Evolutionary conservation across 2,888 invertebrate species (phyloP).

Genomic region (Drosophila limbata): DNA sequence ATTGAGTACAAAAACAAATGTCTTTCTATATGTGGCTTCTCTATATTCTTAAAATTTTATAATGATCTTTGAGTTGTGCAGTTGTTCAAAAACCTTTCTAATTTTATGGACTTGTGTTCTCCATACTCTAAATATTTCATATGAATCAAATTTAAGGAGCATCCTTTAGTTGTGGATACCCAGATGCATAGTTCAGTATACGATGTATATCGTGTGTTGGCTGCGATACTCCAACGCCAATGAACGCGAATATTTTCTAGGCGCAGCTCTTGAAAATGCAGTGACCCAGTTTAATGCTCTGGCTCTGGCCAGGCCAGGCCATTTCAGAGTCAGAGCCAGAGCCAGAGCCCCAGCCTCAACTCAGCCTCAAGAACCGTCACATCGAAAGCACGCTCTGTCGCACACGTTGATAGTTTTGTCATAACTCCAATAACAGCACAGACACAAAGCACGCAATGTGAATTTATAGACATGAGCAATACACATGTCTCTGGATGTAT

Average conservation of each 20-base stretch:
- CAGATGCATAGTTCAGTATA: not conserved
- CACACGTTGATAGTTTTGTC: conserved; percentile 74
- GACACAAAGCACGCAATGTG: conserved; percentile 58
- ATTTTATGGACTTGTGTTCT: no score
- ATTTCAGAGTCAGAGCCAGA: conserved; percentile 4
- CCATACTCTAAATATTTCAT: not conserved
- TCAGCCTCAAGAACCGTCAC: conserved; percentile 15
- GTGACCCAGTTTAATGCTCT: conserved; percentile 67
- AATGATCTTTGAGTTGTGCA: not conserved
- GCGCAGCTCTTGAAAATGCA: conserved; percentile 76
- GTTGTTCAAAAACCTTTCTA: not conserved
- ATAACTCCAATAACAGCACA: conserved; percentile 37
- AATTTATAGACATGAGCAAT: conserved; percentile 52
- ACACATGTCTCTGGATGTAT: conserved; percentile 34
- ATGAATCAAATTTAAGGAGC: not conserved
- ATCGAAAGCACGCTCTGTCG: conserved; percentile 61
- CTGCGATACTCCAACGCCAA: conserved; percentile 59
- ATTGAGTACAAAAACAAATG: not conserved
- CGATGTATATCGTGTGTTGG: conserved; percentile 16
- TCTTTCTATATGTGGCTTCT: not conserved
- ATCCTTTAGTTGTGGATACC: not conserved
- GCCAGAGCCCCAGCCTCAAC: conserved; percentile 10
- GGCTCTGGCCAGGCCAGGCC: conserved; percentile 24
- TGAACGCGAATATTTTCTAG: conserved; percentile 70
- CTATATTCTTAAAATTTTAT: not conserved